A percentile compares a stretch with the other conserved stretches of the same genome.
Conservation (phyloP, 2,888 invertebrate species). For the Pristionchus exspectatus region DNA sequence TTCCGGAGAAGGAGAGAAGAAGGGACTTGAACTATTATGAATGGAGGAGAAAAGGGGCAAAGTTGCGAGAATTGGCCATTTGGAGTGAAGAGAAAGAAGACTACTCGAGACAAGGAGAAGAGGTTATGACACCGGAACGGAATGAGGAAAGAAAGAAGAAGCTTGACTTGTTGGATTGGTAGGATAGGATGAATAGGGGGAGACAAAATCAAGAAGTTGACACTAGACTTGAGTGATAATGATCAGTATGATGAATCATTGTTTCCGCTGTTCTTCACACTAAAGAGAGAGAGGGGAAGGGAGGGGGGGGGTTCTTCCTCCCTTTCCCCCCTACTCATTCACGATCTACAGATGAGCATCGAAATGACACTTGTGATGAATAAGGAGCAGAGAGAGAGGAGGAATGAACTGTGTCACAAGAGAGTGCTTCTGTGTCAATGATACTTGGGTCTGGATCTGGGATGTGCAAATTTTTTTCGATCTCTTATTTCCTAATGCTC, state of each 20-base stretch:
- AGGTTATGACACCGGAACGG: slow-evolving; percentile 34
- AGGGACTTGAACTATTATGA: slow-evolving; percentile 36
- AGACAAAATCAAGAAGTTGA: not conserved
- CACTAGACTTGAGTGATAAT: not conserved
- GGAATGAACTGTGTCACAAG: not conserved
- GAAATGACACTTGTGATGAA: slow-evolving; percentile 29
- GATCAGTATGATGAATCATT: not conserved
- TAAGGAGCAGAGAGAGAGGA: not conserved
- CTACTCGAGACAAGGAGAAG: not conserved
- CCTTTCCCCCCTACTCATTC: slow-evolving; percentile 4
- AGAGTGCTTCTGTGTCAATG: not conserved
- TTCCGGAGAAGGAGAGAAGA: not conserved
- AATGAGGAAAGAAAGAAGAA: not conserved
- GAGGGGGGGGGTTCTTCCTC: not conserved
- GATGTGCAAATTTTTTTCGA: not conserved
- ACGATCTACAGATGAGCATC: not conserved
- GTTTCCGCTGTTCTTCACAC: not conserved
- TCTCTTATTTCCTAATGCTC: no score
- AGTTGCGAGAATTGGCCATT: slow-evolving; percentile 14
- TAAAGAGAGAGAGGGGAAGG: not conserved
- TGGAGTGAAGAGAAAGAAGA: not conserved
- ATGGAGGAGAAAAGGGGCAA: not conserved
- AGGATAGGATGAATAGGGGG: not conserved
- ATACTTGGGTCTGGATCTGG: not conserved
- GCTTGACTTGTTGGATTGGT: not conserved